Percentiles rank a stretch among this genome's conserved stretches.
Conservation (phyloP, 2,797 vertebrate genomes). For the Lepus townsendii region DNA sequence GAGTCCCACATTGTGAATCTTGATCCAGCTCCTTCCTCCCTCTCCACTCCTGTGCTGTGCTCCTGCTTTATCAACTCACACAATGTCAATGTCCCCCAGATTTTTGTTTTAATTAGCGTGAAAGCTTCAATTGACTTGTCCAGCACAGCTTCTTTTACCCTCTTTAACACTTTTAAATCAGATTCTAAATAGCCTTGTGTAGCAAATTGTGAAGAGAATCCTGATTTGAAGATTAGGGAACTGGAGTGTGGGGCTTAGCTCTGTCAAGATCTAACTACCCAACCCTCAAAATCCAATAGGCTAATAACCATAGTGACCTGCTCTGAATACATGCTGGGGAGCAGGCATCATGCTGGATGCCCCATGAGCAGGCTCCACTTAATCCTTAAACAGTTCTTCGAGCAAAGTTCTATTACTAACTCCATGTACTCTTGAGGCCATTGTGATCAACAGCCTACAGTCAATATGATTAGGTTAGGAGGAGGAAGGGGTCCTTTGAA, state of each 20-base stretch:
- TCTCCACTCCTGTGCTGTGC: background rate
- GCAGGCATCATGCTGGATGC: background rate
- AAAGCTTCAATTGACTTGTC: background rate
- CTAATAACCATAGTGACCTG: background rate
- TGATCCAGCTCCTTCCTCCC: background rate
- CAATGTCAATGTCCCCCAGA: background rate
- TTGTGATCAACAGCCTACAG: background rate
- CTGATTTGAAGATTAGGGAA: background rate
- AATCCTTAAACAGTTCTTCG: background rate
- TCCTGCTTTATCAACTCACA: background rate
- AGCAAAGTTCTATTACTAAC: background rate
- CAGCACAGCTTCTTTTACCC: background rate
- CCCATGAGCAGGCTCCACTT: background rate
- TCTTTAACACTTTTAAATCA: background rate
- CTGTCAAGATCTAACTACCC: background rate
- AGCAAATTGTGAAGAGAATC: background rate
- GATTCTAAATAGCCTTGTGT: background rate
- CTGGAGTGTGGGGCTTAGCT: background rate
- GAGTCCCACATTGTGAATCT: background rate
- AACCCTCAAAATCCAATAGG: background rate
- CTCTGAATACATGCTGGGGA: background rate
- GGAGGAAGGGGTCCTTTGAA: background rate
- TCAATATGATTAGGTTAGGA: background rate
- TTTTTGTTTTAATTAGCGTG: background rate
- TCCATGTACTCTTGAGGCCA: background rate